Conservation (phyloP, 2,113 vertebrate species). For the Tringa solitaria region DNA sequence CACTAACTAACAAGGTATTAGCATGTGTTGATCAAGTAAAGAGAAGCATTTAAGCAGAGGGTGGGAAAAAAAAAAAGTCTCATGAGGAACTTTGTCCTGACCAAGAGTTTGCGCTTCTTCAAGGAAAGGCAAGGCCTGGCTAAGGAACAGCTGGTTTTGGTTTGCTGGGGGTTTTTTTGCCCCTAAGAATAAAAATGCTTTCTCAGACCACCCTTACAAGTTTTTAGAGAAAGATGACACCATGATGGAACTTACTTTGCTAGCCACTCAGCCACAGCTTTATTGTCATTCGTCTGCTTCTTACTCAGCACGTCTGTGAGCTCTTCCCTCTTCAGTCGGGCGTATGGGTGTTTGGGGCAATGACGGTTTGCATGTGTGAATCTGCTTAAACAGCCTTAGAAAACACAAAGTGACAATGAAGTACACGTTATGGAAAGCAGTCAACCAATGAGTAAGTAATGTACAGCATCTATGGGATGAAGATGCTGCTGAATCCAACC, state of each 20-base stretch:
- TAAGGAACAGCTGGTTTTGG: not conserved
- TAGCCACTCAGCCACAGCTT: conserved; percentile 96
- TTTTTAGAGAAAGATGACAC: not conserved
- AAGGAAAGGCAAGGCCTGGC: not conserved
- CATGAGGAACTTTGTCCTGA: not conserved
- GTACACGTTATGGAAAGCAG: not conserved
- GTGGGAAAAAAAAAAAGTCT: not conserved
- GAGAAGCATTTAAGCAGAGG: not conserved
- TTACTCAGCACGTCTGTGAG: conserved; percentile 80
- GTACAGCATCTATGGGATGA: not conserved
- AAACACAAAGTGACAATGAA: not conserved
- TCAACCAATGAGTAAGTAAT: not conserved
- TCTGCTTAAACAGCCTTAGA: conserved; percentile 90
- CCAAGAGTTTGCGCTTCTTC: not conserved
- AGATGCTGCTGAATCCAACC: not conserved
- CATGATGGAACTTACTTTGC: conserved; percentile 82
- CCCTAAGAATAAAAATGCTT: not conserved
- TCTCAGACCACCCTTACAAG: not conserved
- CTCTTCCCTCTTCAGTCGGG: conserved; percentile 92
- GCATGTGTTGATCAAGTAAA: not conserved
- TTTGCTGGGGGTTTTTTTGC: not conserved
- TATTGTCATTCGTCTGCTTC: conserved; percentile 88
- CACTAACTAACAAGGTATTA: not conserved
- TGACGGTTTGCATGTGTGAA: conserved; percentile 98
- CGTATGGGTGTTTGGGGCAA: conserved; percentile 94